A percentile compares a stretch with the other conserved stretches of the same genome.
These are phyloP conservation scores for Drosophila melanogaster DNA, from an alignment of 1,140 invertebrate genomes.

Conservation along the genomic window DNA sequence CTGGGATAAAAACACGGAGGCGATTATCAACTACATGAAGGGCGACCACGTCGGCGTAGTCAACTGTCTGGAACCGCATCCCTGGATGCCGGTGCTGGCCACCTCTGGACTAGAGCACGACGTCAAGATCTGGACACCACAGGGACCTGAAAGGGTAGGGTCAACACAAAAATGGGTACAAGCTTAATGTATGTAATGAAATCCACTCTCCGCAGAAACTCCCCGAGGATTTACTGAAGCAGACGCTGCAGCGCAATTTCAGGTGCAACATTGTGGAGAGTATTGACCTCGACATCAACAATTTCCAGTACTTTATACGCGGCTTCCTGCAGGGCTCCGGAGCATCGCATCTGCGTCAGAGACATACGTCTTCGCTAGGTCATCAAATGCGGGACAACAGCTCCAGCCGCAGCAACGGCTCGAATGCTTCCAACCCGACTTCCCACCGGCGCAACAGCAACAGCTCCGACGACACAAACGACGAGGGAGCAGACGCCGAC, in stretches of 20 bases:
- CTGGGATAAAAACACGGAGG: constrained; percentile 95
- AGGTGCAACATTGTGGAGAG: constrained; percentile 43
- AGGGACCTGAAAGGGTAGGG: constrained; percentile 84
- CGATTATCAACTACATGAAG: constrained; percentile 94
- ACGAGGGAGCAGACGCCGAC: constrained; percentile 11
- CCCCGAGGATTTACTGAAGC: constrained; percentile 85
- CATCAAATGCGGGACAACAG: constrained; percentile 3
- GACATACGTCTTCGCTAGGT: background rate
- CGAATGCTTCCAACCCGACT: background rate
- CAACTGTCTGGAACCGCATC: constrained; percentile 96
- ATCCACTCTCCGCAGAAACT: constrained; percentile 82
- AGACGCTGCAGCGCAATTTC: constrained; percentile 62
- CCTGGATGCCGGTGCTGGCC: constrained; percentile 93
- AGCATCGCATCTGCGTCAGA: background rate
- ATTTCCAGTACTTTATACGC: constrained; percentile 68
- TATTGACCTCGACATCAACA: constrained; percentile 44
- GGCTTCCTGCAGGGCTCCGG: constrained; percentile 42
- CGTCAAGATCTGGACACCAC: constrained; percentile 97
- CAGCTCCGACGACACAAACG: constrained; percentile 43
- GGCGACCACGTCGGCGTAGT: constrained; percentile 95
- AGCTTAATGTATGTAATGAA: too few relatives aligned
- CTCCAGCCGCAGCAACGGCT: constrained; percentile 6
- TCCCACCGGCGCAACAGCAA: constrained; percentile 8
- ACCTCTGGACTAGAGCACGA: constrained; percentile 93
- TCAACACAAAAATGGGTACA: too few relatives aligned